Conservation (phyloP, 37 sponge, comb jelly and placozoan species). For the Halichondria panicea region DNA sequence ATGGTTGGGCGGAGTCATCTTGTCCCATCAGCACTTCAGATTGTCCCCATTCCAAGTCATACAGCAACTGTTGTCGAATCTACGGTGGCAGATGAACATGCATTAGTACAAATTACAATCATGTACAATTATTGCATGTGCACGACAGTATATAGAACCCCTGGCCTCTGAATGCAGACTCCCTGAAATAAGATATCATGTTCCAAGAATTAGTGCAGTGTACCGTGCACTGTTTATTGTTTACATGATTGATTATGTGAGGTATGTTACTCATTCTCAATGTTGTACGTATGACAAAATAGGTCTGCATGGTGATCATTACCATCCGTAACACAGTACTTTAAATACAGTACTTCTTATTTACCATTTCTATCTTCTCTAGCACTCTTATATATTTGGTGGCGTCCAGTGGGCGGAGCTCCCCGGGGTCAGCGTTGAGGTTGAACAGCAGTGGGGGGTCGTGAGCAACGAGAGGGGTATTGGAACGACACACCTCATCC, state of each 20-base stretch:
- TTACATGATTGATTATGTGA: too few species aligned
- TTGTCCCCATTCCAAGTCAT: constrained; percentile 23
- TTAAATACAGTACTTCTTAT: background rate
- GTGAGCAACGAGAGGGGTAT: constrained; percentile 12
- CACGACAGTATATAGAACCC: too few species aligned
- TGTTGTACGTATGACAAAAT: too few species aligned
- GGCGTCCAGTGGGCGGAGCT: constrained; percentile 36
- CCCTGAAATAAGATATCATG: too few species aligned
- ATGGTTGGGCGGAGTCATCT: constrained; percentile 26
- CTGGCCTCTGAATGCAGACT: too few species aligned
- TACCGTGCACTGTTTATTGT: too few species aligned
- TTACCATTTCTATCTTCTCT: constrained; percentile 28
- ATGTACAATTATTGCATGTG: background rate
- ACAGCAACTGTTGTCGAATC: background rate
- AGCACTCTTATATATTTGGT: constrained; percentile 4
- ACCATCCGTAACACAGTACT: background rate
- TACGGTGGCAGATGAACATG: too few species aligned
- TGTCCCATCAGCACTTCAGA: constrained; percentile 8
- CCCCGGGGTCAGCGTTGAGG: constrained; percentile 54
- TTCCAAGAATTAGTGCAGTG: too few species aligned
- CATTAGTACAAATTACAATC: too few species aligned
- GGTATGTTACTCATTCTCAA: too few species aligned
- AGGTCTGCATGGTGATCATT: too few species aligned
- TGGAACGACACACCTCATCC: constrained; percentile 42
- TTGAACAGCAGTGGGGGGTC: constrained; percentile 64